Evolutionary conservation across 2,797 vertebrate species (phyloP).

Genomic region (Sebastes vulpes): DNA sequence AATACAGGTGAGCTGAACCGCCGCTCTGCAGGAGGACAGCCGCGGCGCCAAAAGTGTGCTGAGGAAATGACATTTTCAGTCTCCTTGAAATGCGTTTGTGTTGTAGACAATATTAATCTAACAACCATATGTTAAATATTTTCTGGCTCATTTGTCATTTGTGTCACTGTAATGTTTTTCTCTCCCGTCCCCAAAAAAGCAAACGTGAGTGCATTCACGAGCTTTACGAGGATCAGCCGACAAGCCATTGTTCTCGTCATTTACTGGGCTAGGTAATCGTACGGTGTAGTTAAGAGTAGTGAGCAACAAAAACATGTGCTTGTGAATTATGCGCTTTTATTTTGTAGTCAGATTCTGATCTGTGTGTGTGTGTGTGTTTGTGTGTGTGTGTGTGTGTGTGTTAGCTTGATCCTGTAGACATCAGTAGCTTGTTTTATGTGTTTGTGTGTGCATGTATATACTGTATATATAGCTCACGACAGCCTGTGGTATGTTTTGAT

Average conservation of each 20-base stretch:
- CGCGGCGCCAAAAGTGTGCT: slow-evolving; percentile 21
- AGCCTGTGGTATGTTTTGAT: not conserved
- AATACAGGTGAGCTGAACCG: slow-evolving; percentile 91
- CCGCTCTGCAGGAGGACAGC: slow-evolving; percentile 7
- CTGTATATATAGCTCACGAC: not conserved
- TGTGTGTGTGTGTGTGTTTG: too few relatives aligned
- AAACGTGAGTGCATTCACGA: slow-evolving; percentile 62
- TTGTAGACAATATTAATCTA: slow-evolving; percentile 26
- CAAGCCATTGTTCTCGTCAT: slow-evolving; percentile 66
- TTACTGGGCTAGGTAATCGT: slow-evolving; percentile 77
- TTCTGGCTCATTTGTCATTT: slow-evolving; percentile 41
- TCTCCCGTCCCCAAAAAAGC: slow-evolving; percentile 75
- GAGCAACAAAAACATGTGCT: slow-evolving; percentile 14
- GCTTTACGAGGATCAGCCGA: slow-evolving; percentile 72
- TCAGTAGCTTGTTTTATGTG: not conserved
- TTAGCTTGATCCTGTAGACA: slow-evolving; percentile 17
- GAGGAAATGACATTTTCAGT: slow-evolving; percentile 29
- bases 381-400: slow-evolving; percentile 5
- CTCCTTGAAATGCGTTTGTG: slow-evolving; percentile 37
- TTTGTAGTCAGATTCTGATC: slow-evolving; percentile 23
- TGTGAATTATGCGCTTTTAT: slow-evolving; percentile 32
- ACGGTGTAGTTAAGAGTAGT: slow-evolving; percentile 44
- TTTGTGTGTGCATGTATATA: not conserved
- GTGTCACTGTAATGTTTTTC: slow-evolving; percentile 53
- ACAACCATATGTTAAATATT: slow-evolving; percentile 36